phyloP scores from a whole-genome alignment of 2,113 vertebrate species.

The Urocitellus parryii region DNA sequence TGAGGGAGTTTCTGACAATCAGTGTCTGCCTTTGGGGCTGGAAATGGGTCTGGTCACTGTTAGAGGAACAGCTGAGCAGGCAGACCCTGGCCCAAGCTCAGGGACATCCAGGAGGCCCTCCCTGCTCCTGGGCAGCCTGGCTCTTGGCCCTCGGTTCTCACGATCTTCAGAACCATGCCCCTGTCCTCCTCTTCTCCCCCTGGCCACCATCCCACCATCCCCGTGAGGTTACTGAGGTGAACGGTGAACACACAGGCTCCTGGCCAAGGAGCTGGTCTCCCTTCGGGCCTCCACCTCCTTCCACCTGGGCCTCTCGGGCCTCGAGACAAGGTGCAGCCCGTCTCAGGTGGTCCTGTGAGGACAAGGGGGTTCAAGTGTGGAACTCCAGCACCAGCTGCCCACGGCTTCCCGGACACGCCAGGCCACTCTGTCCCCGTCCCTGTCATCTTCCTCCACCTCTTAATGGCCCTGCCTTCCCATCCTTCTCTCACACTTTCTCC shows the following conservation, averaged over 20 bases:
- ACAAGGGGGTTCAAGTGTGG: background rate
- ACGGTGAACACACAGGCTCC: too few relatives aligned
- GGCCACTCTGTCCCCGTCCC: background rate
- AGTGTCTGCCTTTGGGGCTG: background rate
- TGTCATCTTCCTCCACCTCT: background rate
- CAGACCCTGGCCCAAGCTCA: background rate
- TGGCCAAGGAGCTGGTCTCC: background rate
- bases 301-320: background rate
- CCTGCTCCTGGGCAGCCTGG: background rate
- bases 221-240: background rate
- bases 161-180: too few relatives aligned
- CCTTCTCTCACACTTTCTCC: background rate
- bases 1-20: background rate
- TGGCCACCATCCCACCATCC: fast-evolving
- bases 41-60: background rate
- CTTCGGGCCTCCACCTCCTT: background rate
- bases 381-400: background rate
- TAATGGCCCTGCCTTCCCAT: fast-evolving
- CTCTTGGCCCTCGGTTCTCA: background rate
- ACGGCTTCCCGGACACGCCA: too few relatives aligned
- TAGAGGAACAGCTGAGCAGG: background rate
- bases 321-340: background rate
- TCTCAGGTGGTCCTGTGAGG: background rate
- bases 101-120: background rate
- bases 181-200: background rate